Percentiles rank a stretch among this genome's conserved stretches.
Evolutionary conservation across 2,888 invertebrate species (phyloP).

Genomic region (Drosophila recens): DNA sequence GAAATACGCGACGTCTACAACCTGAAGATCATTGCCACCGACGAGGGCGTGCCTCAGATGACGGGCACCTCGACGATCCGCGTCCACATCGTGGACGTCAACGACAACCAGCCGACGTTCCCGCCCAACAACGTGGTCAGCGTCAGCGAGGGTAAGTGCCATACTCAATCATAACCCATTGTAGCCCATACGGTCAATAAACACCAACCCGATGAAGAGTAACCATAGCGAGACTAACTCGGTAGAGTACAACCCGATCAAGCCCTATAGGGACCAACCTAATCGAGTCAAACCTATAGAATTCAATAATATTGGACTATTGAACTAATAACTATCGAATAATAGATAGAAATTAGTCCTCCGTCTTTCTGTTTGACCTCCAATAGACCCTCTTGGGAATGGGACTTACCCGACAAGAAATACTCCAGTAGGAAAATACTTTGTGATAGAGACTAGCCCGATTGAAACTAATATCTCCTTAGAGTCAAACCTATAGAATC

Average conservation of each 20-base stretch:
- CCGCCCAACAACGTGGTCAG: conserved; percentile 94
- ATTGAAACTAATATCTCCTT: conserved; percentile 1
- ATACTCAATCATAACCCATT: not conserved
- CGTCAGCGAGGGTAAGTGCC: conserved; percentile 93
- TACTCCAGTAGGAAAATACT: too few species aligned
- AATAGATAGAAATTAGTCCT: too few species aligned
- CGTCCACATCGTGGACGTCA: conserved; percentile 96
- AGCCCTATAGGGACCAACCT: not conserved
- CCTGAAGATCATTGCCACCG: conserved; percentile 97
- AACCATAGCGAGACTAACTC: not conserved
- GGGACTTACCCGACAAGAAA: too few species aligned
- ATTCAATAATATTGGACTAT: too few species aligned
- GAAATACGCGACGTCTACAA: conserved; percentile 96
- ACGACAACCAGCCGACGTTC: conserved; percentile 98
- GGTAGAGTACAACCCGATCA: not conserved
- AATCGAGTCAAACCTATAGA: not conserved
- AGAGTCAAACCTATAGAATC: not conserved
- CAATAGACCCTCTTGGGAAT: too few species aligned
- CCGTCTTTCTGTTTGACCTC: too few species aligned
- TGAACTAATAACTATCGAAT: too few species aligned
- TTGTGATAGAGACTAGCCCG: not conserved
- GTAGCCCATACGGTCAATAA: not conserved
- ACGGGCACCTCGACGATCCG: conserved; percentile 95
- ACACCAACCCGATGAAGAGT: not conserved
- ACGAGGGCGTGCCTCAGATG: conserved; percentile 95